Evolutionary conservation across 1,140 invertebrate genomes (phyloP).

Genomic region (Listronotus oregonensis): DNA sequence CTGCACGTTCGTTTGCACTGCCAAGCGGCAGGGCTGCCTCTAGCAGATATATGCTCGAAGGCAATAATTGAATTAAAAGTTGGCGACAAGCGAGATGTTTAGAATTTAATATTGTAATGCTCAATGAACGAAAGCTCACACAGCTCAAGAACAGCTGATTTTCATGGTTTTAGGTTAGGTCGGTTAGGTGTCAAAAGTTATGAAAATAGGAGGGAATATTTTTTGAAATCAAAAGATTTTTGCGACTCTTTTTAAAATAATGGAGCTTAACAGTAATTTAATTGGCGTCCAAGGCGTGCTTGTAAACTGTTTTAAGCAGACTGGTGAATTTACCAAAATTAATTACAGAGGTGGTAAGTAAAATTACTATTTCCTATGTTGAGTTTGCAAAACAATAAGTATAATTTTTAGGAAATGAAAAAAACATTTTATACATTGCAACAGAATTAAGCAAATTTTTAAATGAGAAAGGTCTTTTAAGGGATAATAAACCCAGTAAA

Average conservation of each 20-base stretch:
- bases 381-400: conserved; percentile 21
- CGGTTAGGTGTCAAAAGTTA: too few species aligned
- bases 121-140: too few species aligned
- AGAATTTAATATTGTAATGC: too few species aligned
- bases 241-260: conserved; percentile 3
- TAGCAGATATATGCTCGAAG: too few species aligned
- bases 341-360: conserved; percentile 45
- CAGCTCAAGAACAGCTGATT: too few species aligned
- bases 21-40: too few species aligned
- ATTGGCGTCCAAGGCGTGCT: conserved; percentile 47
- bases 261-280: conserved; percentile 49
- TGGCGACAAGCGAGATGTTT: too few species aligned
- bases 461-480: conserved; percentile 37
- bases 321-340: conserved; percentile 47
- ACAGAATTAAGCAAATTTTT: conserved; percentile 41
- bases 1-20: too few species aligned
- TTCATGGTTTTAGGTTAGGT: too few species aligned
- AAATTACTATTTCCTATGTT: conserved; percentile 16
- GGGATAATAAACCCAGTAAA: conserved; percentile 24
- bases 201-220: too few species aligned
- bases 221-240: too few species aligned
- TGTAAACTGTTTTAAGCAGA: conserved; percentile 35
- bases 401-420: conserved; percentile 47
- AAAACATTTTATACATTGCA: conserved; percentile 40
- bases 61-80: too few species aligned